These are phyloP conservation scores for Psilopsiagon aymara DNA, from an alignment of 2,113 vertebrate genomes.

Conservation along the genomic window DNA sequence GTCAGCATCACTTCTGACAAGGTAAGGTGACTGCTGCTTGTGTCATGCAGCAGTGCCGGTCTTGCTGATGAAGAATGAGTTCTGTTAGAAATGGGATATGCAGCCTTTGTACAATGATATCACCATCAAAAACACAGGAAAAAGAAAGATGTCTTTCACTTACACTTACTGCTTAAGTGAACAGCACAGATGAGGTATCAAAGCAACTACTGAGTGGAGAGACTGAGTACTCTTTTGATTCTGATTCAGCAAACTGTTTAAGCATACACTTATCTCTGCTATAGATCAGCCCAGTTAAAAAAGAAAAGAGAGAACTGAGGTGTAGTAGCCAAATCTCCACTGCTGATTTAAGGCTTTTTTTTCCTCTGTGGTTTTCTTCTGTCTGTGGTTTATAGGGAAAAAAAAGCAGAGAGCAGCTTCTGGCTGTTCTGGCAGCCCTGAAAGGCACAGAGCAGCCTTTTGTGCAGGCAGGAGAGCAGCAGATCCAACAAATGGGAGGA, in stretches of 20 bases:
- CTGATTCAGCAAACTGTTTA: slow-evolving; percentile 25
- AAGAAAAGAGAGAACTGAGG: neutral
- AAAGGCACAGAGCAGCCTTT: neutral
- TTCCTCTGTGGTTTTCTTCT: slow-evolving; percentile 17
- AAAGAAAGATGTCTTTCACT: neutral
- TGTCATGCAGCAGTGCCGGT: neutral
- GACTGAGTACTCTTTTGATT: slow-evolving; percentile 10
- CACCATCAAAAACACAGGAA: neutral
- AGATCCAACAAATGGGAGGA: neutral
- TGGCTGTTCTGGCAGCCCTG: neutral
- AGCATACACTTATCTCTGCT: slow-evolving; percentile 37
- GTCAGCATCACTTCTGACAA: neutral
- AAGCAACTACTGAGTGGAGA: slow-evolving; percentile 15
- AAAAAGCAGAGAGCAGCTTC: neutral
- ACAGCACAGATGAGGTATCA: neutral
- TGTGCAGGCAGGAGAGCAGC: neutral
- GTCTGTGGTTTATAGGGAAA: neutral
- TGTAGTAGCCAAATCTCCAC: slow-evolving; percentile 9
- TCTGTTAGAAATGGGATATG: neutral
- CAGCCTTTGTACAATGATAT: neutral
- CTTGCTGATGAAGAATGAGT: neutral
- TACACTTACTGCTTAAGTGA: neutral
- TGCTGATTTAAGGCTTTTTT: slow-evolving; percentile 47
- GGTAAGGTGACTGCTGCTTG: neutral
- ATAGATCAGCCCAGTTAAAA: slow-evolving; percentile 26